phyloP scores from a whole-genome alignment of 2,797 vertebrate genomes.

The Mormyrus proboscirostris region DNA sequence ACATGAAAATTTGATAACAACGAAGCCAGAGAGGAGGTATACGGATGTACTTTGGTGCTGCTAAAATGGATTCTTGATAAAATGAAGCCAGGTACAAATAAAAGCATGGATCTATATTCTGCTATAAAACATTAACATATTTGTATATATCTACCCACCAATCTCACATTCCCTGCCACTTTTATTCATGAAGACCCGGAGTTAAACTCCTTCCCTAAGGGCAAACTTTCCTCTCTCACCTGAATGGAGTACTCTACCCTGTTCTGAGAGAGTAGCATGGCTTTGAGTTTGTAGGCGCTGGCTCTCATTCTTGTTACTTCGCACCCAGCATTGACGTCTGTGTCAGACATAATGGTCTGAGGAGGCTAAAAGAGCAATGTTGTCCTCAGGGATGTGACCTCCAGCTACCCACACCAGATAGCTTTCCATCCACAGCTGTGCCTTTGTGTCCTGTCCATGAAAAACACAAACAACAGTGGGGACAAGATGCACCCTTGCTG shows the following conservation, averaged over 20 bases:
- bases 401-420: background rate
- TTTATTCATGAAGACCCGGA: background rate
- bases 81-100: background rate
- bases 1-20: background rate
- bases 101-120: background rate
- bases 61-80: background rate
- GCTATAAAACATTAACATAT: background rate
- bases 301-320: background rate
- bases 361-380: background rate
- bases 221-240: background rate
- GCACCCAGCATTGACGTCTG: background rate
- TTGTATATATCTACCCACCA: background rate
- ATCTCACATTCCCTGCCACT: background rate
- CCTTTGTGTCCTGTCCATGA: background rate
- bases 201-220: background rate
- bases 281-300: background rate
- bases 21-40: background rate
- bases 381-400: background rate
- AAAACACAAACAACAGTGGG: background rate
- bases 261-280: background rate
- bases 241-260: background rate
- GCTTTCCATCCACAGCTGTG: background rate
- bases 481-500: background rate
- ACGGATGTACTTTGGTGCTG: background rate
- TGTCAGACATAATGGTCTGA: background rate